A percentile compares a stretch with the other conserved stretches of the same genome.
phyloP scores from a whole-genome alignment of 1,140 invertebrate species.

The Orchesella cincta region DNA sequence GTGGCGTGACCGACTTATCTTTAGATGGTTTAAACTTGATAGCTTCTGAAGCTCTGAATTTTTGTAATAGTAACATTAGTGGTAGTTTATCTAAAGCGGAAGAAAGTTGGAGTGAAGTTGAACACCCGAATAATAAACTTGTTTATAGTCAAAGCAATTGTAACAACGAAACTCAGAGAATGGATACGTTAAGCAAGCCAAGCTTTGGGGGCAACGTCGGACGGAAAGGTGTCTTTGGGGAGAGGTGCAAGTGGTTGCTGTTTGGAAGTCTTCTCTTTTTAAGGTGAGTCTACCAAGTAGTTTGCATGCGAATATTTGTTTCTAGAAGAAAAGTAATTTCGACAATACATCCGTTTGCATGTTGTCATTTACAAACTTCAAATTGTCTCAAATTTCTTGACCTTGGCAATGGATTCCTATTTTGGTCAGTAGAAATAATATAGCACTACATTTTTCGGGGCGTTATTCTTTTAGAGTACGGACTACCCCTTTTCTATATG shows the following conservation, averaged over 20 bases:
- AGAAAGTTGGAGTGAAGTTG: neutral
- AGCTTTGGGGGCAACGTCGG: neutral
- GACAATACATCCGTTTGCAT: neutral
- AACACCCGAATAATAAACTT: neutral
- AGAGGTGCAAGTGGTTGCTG: neutral
- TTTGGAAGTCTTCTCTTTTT: slow-evolving; percentile 22
- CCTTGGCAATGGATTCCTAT: neutral
- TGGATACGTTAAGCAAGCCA: neutral
- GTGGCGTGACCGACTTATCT: neutral
- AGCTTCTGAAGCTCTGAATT: too few species aligned
- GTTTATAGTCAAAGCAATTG: neutral
- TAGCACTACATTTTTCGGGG: too few species aligned
- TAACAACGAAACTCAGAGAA: neutral
- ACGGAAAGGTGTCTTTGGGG: neutral
- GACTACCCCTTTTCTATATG: too few species aligned
- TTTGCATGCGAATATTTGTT: neutral
- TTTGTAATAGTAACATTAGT: too few species aligned
- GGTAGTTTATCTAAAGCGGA: neutral
- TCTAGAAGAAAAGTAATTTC: neutral
- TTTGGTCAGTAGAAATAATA: neutral
- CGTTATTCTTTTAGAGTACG: too few species aligned
- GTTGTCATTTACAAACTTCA: neutral
- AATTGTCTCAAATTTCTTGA: neutral
- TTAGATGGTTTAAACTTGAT: neutral
- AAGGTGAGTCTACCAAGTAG: slow-evolving; percentile 23